Evolutionary conservation across 1,140 invertebrate species (phyloP).

Genomic region (Rhyzopertha dominica): DNA sequence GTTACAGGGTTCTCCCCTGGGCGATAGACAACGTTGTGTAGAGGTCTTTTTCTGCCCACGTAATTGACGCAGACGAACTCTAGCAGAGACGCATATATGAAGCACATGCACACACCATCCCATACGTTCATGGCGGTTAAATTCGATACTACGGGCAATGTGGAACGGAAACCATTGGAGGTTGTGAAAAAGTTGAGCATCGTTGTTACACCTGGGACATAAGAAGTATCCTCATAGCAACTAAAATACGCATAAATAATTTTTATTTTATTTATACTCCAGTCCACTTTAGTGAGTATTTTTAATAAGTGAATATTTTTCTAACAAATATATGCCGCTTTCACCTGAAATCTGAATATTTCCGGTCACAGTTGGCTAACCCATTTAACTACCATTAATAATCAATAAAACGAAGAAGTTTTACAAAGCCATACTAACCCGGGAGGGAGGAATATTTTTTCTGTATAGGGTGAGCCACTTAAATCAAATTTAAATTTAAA

Average conservation of each 20-base stretch:
- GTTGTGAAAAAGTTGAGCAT: slow-evolving; percentile 98
- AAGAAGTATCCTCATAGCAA: neutral
- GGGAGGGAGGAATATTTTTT: too few relatives aligned
- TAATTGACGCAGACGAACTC: slow-evolving; percentile 95
- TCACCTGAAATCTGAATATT: too few relatives aligned
- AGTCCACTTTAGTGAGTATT: too few relatives aligned
- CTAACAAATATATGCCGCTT: too few relatives aligned
- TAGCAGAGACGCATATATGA: slow-evolving; percentile 88
- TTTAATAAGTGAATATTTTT: too few relatives aligned
- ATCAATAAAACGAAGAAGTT: too few relatives aligned
- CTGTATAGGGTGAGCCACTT: too few relatives aligned
- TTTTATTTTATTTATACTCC: too few relatives aligned
- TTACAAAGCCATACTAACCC: too few relatives aligned
- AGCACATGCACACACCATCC: slow-evolving; percentile 95
- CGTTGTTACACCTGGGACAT: slow-evolving; percentile 77
- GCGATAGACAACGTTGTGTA: slow-evolving; percentile 82
- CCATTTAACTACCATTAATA: too few relatives aligned
- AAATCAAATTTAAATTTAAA: too few relatives aligned
- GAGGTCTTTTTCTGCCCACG: slow-evolving; percentile 81
- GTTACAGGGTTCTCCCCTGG: slow-evolving; percentile 86
- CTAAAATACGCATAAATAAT: slow-evolving; percentile 1
- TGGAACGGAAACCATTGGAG: slow-evolving; percentile 82
- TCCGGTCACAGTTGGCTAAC: too few relatives aligned
- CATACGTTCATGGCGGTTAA: slow-evolving; percentile 93
- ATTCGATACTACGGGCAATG: slow-evolving; percentile 88